Evolutionary conservation across 2,888 invertebrate genomes (phyloP), one percentile per base, ranked within the genome.

Genomic region (Ophonus ardosiacus): DNA sequence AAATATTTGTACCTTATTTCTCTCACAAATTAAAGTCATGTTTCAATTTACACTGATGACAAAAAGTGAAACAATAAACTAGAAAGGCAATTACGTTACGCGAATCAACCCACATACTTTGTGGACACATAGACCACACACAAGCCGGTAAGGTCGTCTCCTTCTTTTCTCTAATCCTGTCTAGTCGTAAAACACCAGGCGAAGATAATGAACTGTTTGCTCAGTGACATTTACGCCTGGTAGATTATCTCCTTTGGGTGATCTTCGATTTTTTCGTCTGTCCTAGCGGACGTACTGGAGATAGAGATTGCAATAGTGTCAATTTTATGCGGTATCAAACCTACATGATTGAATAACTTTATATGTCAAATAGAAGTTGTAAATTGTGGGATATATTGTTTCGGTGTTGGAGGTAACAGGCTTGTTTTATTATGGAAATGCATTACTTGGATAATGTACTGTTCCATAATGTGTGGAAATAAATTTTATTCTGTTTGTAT

Each of bases 171-270:
- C 21, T 24, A 10, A 63, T 15, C 21, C 68, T 71, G 40, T 71
- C 76, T 76, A 82, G 83, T 61, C 76, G 63, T 83, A 83, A 83
- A 83, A 83, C 83, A 76, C 76, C 83, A 43, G 74, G 31, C 40
- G 74, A 83, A 83, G 83, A 83, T 83, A 83, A 81, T 81, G 81
- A 81, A 83, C 83, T 83, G 76, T 83, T 83, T 83, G 83, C 76
- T 83, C 63, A 83, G 61, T 83, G 83, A 83, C 83, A 83, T 83
- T 83, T 83, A 83, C 76, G 83, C 61, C 40, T 57, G 56, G 8
- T 31, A 83, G 83, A 83, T 83, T 83, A 83, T 83, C 83, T 83
- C 31, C 63, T 76, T 40, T 21, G 63, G 38, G 7, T 51, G 81
- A 81, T 81, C 65, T 63, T 8, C 40, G 7, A 80, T 81, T 81